phyloP scores from a whole-genome alignment of 2,113 vertebrate genomes.

The Oenanthe melanoleuca region DNA sequence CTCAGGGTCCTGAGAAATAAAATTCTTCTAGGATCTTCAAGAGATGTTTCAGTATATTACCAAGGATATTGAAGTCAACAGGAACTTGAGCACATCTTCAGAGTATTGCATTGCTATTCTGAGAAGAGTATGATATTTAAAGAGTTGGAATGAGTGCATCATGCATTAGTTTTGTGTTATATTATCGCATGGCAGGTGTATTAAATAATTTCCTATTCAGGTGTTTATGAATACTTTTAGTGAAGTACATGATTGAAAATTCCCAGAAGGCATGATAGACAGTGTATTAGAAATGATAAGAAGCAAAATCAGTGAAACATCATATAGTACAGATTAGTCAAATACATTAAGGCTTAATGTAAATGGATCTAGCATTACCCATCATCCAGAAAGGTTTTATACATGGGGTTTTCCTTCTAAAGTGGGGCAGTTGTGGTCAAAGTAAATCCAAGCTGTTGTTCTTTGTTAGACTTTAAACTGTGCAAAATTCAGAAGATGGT shows the following conservation, averaged over 20 bases:
- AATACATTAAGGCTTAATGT: not conserved
- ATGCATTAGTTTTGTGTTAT: not conserved
- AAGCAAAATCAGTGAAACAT: not conserved
- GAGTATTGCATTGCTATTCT: not conserved
- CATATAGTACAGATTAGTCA: not conserved
- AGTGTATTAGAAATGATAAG: not conserved
- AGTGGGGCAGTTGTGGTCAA: not conserved
- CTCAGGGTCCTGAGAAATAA: not conserved
- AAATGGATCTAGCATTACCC: not conserved
- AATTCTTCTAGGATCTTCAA: not conserved
- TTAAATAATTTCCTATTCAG: not conserved
- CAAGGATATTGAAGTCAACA: not conserved
- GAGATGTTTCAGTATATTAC: not conserved
- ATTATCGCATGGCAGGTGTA: not conserved
- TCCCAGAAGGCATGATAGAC: not conserved
- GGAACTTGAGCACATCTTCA: not conserved
- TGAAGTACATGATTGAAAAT: not conserved
- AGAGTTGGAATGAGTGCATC: not conserved
- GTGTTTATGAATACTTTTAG: not conserved
- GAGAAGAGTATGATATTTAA: not conserved
- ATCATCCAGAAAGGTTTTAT: not conserved
- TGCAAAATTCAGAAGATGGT: not conserved
- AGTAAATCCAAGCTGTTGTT: not conserved
- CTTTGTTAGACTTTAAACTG: not conserved
- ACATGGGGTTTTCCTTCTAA: not conserved